Base-by-base conservation (phyloP, 2,888 invertebrate genomes). In the Drosophila gaucha region DNA sequence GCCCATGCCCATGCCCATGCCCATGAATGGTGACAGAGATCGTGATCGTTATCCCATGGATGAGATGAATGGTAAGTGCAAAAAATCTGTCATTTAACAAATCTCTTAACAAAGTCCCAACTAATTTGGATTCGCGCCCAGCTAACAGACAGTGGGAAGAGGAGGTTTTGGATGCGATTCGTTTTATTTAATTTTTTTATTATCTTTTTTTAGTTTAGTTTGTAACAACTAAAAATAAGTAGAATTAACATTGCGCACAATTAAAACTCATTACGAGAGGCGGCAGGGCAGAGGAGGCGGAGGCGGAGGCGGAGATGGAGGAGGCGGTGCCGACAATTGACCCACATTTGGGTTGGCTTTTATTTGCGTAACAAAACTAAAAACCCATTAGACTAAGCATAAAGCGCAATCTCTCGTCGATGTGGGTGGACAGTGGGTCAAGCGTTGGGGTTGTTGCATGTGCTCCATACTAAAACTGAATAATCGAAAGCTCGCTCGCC, bases 341-440 rank as follows among this genome's bases (percentile, higher is more conserved):
- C 87, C 87, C 77, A 89, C 78, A 86, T 88, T 78, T 60, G 39
- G 49, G 47, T 9, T 58, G 59, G 67, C 80, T 77, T 77, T 86
- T 84, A 86, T 84, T 86, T 66, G 77, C 69, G 67, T 80, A 82
- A 86, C 82, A 82, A 77, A 83, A 83, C 83, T 83, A 82, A 86
- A 74, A 74, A 77, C 63, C 83, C 86, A 82, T 82, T 86, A 80
- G 79, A 63, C 59, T 26, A 66, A 64, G 64, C 83, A 85, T 74
- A 82, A 79, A 74, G 86, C 74, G 55, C 67, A 67, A 65, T 62
- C 77, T 67, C 59, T 58, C 56, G 54, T 49, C 49, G 58, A 55
- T 56, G 68, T 75, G 80, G 77, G 58, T 41, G 68, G 41, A 44
- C 47, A 30, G 35, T 31, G 35, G 35, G 43, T 44, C 49, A 54